Evolutionary conservation across 2,113 vertebrate species (phyloP).

Genomic region (Ploceus nigricollis): DNA sequence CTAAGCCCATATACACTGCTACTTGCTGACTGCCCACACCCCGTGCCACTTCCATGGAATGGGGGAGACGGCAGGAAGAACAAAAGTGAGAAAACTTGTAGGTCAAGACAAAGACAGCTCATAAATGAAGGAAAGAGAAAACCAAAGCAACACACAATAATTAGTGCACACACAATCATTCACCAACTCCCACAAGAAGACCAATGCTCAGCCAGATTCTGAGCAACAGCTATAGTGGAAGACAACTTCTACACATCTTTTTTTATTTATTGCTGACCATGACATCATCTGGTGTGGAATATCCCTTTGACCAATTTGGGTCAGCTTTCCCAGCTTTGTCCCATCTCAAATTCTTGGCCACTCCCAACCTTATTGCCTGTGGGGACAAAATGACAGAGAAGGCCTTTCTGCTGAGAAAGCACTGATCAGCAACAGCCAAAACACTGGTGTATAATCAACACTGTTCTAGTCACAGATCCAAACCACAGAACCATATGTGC

Average conservation of each 20-base stretch:
- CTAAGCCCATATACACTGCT: background rate
- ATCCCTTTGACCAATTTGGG: background rate
- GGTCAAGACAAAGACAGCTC: background rate
- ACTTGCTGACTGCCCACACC: rapidly evolving
- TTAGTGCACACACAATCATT: background rate
- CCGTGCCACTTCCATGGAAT: rapidly evolving
- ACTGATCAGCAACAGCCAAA: background rate
- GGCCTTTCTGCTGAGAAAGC: background rate
- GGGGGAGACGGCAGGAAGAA: background rate
- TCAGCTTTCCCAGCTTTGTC: background rate
- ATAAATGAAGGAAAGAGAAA: background rate
- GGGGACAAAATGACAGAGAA: background rate
- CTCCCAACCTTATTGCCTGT: background rate
- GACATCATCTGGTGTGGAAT: background rate
- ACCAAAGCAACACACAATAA: background rate
- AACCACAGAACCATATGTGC: background rate
- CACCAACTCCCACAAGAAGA: background rate
- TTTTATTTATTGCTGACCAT: background rate
- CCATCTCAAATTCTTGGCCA: background rate
- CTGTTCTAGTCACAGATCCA: background rate
- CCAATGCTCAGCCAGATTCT: background rate
- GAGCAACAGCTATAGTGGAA: background rate
- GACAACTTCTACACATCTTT: rapidly evolving
- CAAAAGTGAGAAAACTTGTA: background rate
- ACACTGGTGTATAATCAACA: background rate